phyloP scores from a whole-genome alignment of 1,140 invertebrate genomes.

The Plectus sambesii region DNA sequence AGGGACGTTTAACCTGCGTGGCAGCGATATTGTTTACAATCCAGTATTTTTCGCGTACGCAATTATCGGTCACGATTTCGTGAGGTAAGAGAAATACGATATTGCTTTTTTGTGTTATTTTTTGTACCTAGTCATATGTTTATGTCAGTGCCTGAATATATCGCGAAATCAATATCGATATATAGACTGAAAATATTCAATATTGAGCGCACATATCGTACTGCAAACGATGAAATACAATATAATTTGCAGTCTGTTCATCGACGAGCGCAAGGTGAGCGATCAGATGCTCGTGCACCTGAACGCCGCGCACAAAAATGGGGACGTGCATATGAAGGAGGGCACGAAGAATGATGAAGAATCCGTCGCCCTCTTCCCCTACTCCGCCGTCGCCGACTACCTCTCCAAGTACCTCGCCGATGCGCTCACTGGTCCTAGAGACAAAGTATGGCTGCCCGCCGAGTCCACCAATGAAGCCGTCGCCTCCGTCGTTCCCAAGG shows the following conservation, averaged over 20 bases:
- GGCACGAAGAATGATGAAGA: slow-evolving; percentile 1
- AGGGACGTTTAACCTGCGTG: slow-evolving; percentile 80
- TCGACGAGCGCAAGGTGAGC: slow-evolving; percentile 57
- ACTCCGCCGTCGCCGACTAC: slow-evolving; percentile 49
- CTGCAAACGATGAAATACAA: slow-evolving; percentile 5
- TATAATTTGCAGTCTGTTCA: slow-evolving; percentile 55
- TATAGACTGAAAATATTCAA: too few relatives aligned
- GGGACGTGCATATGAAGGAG: slow-evolving; percentile 25
- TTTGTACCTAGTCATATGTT: too few relatives aligned
- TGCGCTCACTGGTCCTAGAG: too few relatives aligned
- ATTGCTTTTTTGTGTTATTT: too few relatives aligned
- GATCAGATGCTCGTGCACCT: slow-evolving; percentile 57
- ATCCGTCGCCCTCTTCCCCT: slow-evolving; percentile 26
- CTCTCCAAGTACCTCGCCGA: slow-evolving; percentile 54
- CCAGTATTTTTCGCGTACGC: slow-evolving; percentile 89
- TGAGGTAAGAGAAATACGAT: slow-evolving; percentile 52
- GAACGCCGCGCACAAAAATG: slow-evolving; percentile 25
- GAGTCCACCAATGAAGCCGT: too few relatives aligned
- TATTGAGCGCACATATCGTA: slow-evolving; percentile 4
- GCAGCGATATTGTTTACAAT: slow-evolving; percentile 85
- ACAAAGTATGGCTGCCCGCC: too few relatives aligned
- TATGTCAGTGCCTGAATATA: too few relatives aligned
- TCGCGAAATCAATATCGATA: too few relatives aligned
- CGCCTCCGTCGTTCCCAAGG: too few relatives aligned
- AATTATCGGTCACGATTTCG: slow-evolving; percentile 57